phyloP scores from a whole-genome alignment of 2,113 vertebrate species.

The Prietella phreatophila region DNA sequence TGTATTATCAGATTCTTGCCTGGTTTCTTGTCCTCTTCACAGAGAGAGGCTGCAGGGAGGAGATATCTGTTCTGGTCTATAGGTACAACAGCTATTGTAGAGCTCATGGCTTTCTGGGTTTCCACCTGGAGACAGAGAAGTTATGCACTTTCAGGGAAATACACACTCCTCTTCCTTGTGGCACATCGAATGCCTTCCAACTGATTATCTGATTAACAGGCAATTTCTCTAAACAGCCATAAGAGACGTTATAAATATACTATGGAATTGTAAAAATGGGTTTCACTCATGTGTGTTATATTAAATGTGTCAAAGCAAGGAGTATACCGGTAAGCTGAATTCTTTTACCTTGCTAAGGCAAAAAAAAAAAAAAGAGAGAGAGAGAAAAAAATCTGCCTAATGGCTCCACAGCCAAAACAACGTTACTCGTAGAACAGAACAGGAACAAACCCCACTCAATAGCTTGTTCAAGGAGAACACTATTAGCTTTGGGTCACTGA shows the following conservation, averaged over 20 bases:
- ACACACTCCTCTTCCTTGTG: not conserved
- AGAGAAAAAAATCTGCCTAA: constrained; percentile 33
- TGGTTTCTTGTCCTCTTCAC: constrained; percentile 62
- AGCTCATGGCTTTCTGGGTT: constrained; percentile 63
- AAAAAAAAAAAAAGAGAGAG: not conserved
- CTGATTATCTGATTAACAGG: not conserved
- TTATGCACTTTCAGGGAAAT: not conserved
- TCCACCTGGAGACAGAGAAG: constrained; percentile 62
- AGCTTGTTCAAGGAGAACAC: constrained; percentile 55
- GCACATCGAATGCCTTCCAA: constrained; percentile 7
- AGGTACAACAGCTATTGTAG: constrained; percentile 58
- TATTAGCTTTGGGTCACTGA: constrained; percentile 56
- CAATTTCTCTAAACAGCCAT: constrained; percentile 12
- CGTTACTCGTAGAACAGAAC: constrained; percentile 35
- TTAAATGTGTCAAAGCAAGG: constrained; percentile 27
- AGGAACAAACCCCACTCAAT: constrained; percentile 45
- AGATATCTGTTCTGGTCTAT: constrained; percentile 42
- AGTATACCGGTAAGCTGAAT: constrained; percentile 30
- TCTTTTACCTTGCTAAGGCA: constrained; percentile 22
- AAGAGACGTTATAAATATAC: not conserved
- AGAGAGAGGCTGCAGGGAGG: constrained; percentile 55
- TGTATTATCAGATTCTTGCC: constrained; percentile 65
- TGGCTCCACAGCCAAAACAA: constrained; percentile 38
- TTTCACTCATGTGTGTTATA: constrained; percentile 21
- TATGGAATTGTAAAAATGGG: constrained; percentile 23